Percentiles rank a stretch among this genome's conserved stretches.
Evolutionary conservation across 2,888 invertebrate genomes (phyloP).

Genomic region (Agrotis puta): DNA sequence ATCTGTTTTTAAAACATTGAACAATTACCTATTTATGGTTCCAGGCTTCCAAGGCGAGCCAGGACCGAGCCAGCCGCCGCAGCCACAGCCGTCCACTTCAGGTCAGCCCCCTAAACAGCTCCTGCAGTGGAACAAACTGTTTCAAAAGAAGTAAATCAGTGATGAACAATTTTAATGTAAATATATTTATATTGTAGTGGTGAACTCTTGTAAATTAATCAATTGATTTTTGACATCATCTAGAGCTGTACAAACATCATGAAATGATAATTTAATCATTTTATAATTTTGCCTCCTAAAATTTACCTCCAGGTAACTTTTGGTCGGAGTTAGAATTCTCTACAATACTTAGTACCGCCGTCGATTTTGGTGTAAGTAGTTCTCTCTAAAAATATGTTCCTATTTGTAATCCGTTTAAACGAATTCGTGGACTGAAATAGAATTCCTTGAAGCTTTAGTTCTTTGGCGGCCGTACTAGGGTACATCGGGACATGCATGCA

Average conservation of each 20-base stretch:
- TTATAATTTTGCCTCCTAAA: slow-evolving; percentile 15
- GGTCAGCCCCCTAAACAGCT: slow-evolving; percentile 68
- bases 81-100: slow-evolving; percentile 74
- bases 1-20: background rate
- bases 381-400: slow-evolving; percentile 4
- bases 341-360: slow-evolving; percentile 14
- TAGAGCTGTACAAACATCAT: slow-evolving; percentile 27
- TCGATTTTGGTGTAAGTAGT: slow-evolving; percentile 26
- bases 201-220: slow-evolving; percentile 42
- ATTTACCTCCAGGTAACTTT: slow-evolving; percentile 13
- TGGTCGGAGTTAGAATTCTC: slow-evolving; percentile 10
- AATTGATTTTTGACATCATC: slow-evolving; percentile 47
- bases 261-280: background rate
- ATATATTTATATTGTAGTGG: slow-evolving; percentile 53
- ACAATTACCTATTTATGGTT: background rate
- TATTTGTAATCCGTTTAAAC: background rate
- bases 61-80: slow-evolving; percentile 69
- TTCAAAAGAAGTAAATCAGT: slow-evolving; percentile 79
- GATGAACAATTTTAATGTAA: slow-evolving; percentile 56
- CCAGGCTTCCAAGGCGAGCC: slow-evolving; percentile 76
- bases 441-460: slow-evolving; percentile 24
- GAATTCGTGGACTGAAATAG: slow-evolving; percentile 5
- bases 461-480: slow-evolving; percentile 18
- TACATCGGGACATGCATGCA: background rate
- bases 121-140: slow-evolving; percentile 84